Evolutionary conservation across 2,888 invertebrate genomes (phyloP).

Genomic region (Melitaea athalia): DNA sequence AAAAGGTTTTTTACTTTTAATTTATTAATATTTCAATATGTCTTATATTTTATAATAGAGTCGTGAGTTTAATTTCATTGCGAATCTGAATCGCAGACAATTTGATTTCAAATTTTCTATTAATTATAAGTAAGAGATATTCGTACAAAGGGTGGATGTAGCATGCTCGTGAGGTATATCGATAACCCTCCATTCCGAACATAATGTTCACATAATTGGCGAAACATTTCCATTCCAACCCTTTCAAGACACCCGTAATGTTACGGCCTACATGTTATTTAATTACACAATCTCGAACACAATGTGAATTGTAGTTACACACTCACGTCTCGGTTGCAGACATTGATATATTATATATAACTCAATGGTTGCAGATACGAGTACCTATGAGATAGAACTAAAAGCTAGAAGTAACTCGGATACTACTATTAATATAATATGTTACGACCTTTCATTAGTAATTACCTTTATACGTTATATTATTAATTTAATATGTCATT

Average conservation of each 20-base stretch:
- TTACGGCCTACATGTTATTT: slow-evolving; percentile 81
- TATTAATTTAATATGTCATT: neutral
- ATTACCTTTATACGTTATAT: neutral
- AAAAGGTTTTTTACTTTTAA: too few relatives aligned
- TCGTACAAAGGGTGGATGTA: slow-evolving; percentile 27
- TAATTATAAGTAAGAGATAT: slow-evolving; percentile 27
- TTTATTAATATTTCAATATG: too few relatives aligned
- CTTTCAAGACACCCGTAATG: slow-evolving; percentile 79
- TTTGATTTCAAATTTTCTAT: slow-evolving; percentile 15
- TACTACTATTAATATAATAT: slow-evolving; percentile 1
- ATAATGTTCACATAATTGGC: slow-evolving; percentile 82
- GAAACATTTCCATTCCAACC: slow-evolving; percentile 80
- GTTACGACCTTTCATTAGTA: neutral
- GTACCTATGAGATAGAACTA: slow-evolving; percentile 13
- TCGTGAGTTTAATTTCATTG: slow-evolving; percentile 13
- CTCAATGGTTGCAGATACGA: slow-evolving; percentile 40
- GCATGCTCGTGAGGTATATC: slow-evolving; percentile 52
- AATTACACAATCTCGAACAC: slow-evolving; percentile 80
- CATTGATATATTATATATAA: too few relatives aligned
- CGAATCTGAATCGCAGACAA: slow-evolving; percentile 8
- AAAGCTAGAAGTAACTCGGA: slow-evolving; percentile 12
- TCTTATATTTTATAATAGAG: too few relatives aligned
- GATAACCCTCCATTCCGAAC: slow-evolving; percentile 77
- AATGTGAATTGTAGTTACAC: slow-evolving; percentile 70
- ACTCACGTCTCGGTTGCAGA: slow-evolving; percentile 43